phyloP scores from a whole-genome alignment of 2,113 vertebrate genomes.

The Sula dactylatra region DNA sequence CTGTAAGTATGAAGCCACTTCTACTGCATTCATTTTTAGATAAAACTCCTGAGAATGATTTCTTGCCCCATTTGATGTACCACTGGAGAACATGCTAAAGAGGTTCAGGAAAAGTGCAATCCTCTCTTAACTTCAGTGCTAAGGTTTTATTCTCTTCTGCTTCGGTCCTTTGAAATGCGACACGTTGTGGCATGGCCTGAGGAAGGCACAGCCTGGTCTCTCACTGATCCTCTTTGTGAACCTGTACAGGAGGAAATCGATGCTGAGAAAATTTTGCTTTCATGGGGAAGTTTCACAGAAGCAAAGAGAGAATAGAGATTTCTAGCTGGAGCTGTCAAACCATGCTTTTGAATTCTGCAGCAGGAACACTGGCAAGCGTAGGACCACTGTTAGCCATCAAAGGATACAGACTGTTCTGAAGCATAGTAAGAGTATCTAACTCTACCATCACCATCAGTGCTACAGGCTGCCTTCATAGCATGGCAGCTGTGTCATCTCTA shows the following conservation, averaged over 20 bases:
- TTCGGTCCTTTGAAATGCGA: not conserved
- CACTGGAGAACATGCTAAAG: not conserved
- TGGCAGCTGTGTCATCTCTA: rapidly evolving
- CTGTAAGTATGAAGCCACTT: not conserved
- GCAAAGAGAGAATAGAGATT: not conserved
- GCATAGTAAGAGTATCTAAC: not conserved
- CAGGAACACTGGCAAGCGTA: not conserved
- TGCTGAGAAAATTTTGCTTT: not conserved
- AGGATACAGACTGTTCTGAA: not conserved
- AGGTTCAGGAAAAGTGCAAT: not conserved
- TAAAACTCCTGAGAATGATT: not conserved
- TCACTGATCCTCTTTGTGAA: not conserved
- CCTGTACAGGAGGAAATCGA: not conserved
- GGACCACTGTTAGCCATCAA: not conserved
- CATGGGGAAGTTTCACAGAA: not conserved
- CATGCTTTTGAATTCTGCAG: not conserved
- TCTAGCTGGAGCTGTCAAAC: not conserved
- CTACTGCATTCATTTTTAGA: not conserved
- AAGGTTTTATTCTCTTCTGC: not conserved
- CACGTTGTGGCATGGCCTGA: not conserved
- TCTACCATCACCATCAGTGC: not conserved
- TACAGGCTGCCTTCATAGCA: not conserved
- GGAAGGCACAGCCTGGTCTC: not conserved
- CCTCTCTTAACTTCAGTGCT: not conserved
- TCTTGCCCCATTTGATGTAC: not conserved